Conservation (phyloP, 2,888 invertebrate genomes). For the Plagiodera versicolora region DNA sequence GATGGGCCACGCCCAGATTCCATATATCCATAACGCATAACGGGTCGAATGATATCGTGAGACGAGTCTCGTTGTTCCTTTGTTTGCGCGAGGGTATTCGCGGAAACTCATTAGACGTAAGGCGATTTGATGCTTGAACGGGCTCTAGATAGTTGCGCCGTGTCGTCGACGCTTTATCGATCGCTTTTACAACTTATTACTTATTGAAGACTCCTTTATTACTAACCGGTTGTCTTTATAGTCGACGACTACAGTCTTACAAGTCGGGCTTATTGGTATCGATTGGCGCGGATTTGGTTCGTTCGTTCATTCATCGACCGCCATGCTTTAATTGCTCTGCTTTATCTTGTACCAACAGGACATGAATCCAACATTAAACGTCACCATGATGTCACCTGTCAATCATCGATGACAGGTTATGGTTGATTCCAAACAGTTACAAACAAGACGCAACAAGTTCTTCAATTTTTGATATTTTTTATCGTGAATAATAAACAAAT, state of each 20-base stretch:
- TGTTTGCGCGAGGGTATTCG: conserved; percentile 33
- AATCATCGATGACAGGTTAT: no score
- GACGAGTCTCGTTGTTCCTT: conserved; percentile 21
- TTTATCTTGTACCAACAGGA: no score
- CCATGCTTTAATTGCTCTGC: no score
- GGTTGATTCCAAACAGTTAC: no score
- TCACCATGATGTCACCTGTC: no score
- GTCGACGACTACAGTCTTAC: conserved; percentile 28
- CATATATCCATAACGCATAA: conserved; percentile 52
- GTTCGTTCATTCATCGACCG: neutral
- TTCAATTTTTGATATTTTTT: no score
- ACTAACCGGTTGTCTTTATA: conserved; percentile 33
- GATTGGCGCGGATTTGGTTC: conserved; percentile 16
- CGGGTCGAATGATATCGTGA: conserved; percentile 2
- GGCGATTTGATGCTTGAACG: conserved; percentile 39
- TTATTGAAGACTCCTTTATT: conserved; percentile 39
- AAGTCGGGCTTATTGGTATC: conserved; percentile 31
- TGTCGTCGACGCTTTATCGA: conserved; percentile 26
- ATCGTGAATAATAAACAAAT: no score
- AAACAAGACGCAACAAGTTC: no score
- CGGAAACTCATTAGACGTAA: conserved; percentile 36
- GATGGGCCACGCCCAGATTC: conserved; percentile 49
- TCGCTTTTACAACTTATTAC: conserved; percentile 36
- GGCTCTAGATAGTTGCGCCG: conserved; percentile 12
- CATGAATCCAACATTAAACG: no score